Conservation (phyloP, 2,797 vertebrate genomes). For the Tragopan temminckii region DNA sequence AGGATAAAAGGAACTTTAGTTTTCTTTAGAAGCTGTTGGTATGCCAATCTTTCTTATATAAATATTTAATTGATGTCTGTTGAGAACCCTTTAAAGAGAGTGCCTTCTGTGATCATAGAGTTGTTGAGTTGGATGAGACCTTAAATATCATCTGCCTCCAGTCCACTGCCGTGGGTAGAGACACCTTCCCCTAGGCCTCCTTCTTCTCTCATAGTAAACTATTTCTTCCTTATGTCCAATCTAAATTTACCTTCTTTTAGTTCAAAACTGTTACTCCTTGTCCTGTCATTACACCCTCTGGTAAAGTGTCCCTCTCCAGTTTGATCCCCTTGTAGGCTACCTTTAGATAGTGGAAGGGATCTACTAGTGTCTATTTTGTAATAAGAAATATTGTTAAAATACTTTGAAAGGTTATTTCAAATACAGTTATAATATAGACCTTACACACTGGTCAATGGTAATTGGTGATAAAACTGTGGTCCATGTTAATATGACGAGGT, state of each 20-base stretch:
- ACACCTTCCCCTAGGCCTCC: not conserved
- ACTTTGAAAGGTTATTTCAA: not conserved
- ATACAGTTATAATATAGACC: not conserved
- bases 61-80: not conserved
- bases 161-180: not conserved
- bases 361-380: not conserved
- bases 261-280: not conserved
- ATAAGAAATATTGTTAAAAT: not conserved
- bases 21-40: not conserved
- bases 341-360: not conserved
- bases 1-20: not conserved
- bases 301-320: not conserved
- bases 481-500: not conserved
- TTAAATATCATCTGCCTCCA: not conserved
- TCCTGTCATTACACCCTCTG: not conserved
- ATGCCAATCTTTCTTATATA: not conserved
- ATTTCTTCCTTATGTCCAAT: not conserved
- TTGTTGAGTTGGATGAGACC: not conserved
- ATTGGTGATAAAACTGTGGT: not conserved
- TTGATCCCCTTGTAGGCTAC: not conserved
- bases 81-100: not conserved
- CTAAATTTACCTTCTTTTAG: not conserved
- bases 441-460: not conserved
- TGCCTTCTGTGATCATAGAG: not conserved
- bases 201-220: not conserved